phyloP scores from a whole-genome alignment of 2,888 invertebrate species.

The Pardosa pseudoannulata region DNA sequence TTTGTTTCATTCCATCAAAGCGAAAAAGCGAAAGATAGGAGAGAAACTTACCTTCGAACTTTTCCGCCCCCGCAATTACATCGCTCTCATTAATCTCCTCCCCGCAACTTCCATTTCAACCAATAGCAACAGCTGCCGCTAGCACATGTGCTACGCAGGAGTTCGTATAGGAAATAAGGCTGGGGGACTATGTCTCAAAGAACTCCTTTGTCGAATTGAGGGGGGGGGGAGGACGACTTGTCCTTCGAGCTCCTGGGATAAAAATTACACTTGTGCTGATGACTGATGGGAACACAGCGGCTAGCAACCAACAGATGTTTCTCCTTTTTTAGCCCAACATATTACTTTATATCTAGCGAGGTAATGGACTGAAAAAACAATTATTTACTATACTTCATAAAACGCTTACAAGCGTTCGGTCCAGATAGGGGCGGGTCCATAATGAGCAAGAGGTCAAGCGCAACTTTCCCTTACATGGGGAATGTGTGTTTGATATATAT shows the following conservation, averaged over 20 bases:
- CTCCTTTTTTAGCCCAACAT: not conserved
- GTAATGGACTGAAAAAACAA: not conserved
- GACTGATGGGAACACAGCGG: not conserved
- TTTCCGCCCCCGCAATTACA: slow-evolving; percentile 56
- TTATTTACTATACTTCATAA: not conserved
- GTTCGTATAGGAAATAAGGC: slow-evolving; percentile 40
- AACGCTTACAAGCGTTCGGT: not conserved
- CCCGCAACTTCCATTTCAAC: slow-evolving; percentile 37
- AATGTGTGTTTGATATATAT: too few relatives aligned
- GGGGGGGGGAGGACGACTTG: slow-evolving; percentile 1
- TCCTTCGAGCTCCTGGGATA: not conserved
- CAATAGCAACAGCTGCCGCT: slow-evolving; percentile 43
- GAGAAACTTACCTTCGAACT: slow-evolving; percentile 39
- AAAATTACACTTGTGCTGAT: not conserved
- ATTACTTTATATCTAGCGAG: not conserved
- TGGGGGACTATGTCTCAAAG: slow-evolving; percentile 29
- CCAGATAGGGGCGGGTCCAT: too few relatives aligned
- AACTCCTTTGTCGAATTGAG: slow-evolving; percentile 50
- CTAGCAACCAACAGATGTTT: slow-evolving; percentile 9
- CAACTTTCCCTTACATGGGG: too few relatives aligned
- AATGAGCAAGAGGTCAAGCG: too few relatives aligned
- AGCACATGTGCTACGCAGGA: slow-evolving; percentile 53
- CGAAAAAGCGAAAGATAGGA: slow-evolving; percentile 17
- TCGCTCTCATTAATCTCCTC: slow-evolving; percentile 49
- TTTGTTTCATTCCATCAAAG: slow-evolving; percentile 12